Conservation (phyloP, 2,888 invertebrate species). For the Trichopoda pennipes region DNA sequence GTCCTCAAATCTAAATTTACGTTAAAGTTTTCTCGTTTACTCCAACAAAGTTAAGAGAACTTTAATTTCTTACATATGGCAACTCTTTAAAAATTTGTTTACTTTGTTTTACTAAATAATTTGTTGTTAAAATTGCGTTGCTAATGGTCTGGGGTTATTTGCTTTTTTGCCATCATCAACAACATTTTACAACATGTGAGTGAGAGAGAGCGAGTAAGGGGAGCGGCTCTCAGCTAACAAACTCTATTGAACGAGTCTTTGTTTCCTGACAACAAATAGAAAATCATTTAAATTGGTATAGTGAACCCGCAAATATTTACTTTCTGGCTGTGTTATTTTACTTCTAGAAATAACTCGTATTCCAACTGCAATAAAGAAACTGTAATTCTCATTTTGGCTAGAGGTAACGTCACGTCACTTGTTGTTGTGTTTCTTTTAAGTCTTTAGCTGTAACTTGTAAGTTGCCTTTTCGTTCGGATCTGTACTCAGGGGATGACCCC, state of each 20-base stretch:
- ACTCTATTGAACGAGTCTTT: constrained; percentile 2
- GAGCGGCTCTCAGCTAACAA: constrained; percentile 7
- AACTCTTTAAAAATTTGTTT: not conserved
- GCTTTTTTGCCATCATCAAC: constrained; percentile 35
- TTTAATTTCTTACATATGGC: constrained; percentile 1
- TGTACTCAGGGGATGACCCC: too few species aligned
- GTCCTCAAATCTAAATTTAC: too few species aligned
- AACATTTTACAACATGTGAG: constrained; percentile 46
- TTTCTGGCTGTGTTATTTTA: constrained; percentile 1
- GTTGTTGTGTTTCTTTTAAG: constrained; percentile 20
- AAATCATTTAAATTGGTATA: not conserved
- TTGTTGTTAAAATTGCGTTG: not conserved
- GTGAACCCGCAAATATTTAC: constrained; percentile 52
- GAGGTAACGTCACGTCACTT: constrained; percentile 62
- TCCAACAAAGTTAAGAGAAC: too few species aligned
- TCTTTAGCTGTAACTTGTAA: too few species aligned
- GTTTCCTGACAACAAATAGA: not conserved
- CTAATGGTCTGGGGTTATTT: constrained; percentile 50
- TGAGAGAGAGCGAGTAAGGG: not conserved
- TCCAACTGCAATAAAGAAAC: constrained; percentile 17
- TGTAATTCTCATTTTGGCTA: constrained; percentile 37
- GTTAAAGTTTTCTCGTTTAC: too few species aligned
- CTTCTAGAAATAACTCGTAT: constrained; percentile 3
- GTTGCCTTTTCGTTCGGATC: too few species aligned
- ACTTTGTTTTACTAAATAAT: too few species aligned